Evolutionary conservation across 2,888 invertebrate species (phyloP).

Genomic region (Orthosia gothica): DNA sequence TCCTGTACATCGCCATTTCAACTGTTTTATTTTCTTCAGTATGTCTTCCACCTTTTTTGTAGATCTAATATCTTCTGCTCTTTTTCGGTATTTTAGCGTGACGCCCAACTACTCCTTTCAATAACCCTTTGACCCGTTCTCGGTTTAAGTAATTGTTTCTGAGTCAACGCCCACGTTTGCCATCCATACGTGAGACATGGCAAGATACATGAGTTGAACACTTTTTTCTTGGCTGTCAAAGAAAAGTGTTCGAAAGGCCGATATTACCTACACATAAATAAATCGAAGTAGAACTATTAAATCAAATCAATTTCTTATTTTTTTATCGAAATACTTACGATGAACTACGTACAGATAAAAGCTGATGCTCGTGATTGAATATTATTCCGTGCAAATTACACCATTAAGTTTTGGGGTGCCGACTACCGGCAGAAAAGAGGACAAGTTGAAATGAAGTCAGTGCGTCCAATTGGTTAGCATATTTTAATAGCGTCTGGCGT

Average conservation of each 20-base stretch:
- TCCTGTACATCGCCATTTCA: no score
- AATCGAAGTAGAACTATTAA: neutral
- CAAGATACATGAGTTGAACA: no score
- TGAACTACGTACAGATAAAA: slow-evolving; percentile 71
- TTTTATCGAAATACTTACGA: slow-evolving; percentile 33
- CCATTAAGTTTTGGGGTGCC: slow-evolving; percentile 75
- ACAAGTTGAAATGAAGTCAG: slow-evolving; percentile 80
- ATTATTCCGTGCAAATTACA: slow-evolving; percentile 81
- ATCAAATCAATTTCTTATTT: neutral
- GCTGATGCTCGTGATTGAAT: slow-evolving; percentile 75
- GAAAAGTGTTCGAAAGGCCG: neutral
- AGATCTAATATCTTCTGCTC: no score
- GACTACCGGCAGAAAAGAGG: slow-evolving; percentile 70
- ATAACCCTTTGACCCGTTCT: no score
- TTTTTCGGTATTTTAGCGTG: no score
- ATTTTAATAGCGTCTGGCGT: slow-evolving; percentile 89
- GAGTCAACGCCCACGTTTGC: no score
- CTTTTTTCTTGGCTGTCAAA: no score
- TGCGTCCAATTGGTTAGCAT: slow-evolving; percentile 88
- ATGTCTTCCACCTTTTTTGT: no score
- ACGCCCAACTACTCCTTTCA: no score
- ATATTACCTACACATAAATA: neutral
- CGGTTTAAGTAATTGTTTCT: no score
- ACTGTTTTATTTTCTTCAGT: no score
- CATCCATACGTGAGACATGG: no score